These are phyloP conservation scores for Phaethornis superciliosus DNA, from an alignment of 2,113 vertebrate species.

Conservation along the genomic window DNA sequence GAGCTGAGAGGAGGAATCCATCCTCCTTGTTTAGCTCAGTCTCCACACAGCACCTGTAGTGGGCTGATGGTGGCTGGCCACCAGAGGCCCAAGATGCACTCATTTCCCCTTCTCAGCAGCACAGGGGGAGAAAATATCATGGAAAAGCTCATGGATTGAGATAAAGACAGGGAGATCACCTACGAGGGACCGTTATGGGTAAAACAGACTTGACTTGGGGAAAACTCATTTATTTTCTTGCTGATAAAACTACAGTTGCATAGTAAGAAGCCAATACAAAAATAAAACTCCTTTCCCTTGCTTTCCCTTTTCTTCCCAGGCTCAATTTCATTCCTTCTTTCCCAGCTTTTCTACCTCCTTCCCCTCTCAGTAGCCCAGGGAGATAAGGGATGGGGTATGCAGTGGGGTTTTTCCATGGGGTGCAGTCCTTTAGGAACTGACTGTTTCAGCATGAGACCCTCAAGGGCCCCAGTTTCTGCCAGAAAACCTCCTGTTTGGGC, in stretches of 20 bases:
- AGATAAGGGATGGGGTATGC: background rate
- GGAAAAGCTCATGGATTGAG: background rate
- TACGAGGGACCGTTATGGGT: background rate
- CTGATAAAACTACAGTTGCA: background rate
- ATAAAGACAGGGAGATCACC: background rate
- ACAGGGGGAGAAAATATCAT: background rate
- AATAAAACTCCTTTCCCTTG: background rate
- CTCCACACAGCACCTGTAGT: background rate
- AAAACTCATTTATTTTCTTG: background rate
- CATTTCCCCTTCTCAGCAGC: background rate
- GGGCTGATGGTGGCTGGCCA: too few species aligned
- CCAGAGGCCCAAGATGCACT: too few species aligned
- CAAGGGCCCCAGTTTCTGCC: too few species aligned
- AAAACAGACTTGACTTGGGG: background rate
- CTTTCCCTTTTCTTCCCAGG: background rate
- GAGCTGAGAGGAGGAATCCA: background rate
- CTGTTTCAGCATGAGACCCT: background rate
- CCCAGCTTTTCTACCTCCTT: background rate
- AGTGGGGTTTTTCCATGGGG: too few species aligned
- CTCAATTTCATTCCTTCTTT: background rate
- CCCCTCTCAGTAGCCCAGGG: background rate
- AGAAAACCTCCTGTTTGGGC: background rate
- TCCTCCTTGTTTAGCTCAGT: background rate
- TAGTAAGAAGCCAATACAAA: background rate
- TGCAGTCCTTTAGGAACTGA: background rate